These are phyloP conservation scores for Cyprinella venusta DNA, from an alignment of 2,797 vertebrate genomes.

Conservation along the genomic window DNA sequence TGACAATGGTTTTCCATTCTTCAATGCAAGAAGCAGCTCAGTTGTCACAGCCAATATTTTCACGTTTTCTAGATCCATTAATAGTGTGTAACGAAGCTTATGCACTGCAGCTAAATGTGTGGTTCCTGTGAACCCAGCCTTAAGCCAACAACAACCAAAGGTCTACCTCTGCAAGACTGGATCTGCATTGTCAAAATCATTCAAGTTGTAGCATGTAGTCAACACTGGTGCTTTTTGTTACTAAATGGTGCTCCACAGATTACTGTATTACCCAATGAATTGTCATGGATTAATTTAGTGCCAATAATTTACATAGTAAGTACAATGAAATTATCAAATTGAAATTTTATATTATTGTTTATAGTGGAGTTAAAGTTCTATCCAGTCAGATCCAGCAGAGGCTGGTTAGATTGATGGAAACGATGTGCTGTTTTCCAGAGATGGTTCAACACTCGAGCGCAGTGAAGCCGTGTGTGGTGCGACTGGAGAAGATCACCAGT, in stretches of 20 bases:
- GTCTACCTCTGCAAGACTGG: not conserved
- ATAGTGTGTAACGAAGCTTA: too few species aligned
- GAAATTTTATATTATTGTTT: not conserved
- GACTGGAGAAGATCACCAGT: constrained; percentile 74
- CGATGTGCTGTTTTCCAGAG: constrained; percentile 66
- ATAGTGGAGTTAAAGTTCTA: constrained; percentile 14
- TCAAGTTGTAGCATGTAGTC: not conserved
- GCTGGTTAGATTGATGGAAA: constrained; percentile 55
- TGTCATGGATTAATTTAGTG: constrained; percentile 2
- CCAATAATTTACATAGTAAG: not conserved
- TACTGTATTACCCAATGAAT: not conserved
- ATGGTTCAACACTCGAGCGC: constrained; percentile 54
- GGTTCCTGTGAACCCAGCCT: too few species aligned
- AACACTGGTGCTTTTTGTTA: not conserved
- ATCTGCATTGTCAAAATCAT: not conserved
- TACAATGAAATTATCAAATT: not conserved
- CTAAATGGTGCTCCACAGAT: not conserved
- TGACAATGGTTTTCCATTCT: not conserved
- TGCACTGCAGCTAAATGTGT: too few species aligned
- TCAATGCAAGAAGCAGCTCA: not conserved
- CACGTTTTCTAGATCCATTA: not conserved
- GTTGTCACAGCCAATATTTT: not conserved
- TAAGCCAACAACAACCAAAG: not conserved
- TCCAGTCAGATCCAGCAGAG: constrained; percentile 41
- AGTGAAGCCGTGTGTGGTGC: constrained; percentile 76